Percentiles rank a stretch among this genome's conserved stretches.
These are phyloP conservation scores for Halcyon smyrnensis DNA, from an alignment of 2,797 vertebrate genomes.

Conservation along the genomic window DNA sequence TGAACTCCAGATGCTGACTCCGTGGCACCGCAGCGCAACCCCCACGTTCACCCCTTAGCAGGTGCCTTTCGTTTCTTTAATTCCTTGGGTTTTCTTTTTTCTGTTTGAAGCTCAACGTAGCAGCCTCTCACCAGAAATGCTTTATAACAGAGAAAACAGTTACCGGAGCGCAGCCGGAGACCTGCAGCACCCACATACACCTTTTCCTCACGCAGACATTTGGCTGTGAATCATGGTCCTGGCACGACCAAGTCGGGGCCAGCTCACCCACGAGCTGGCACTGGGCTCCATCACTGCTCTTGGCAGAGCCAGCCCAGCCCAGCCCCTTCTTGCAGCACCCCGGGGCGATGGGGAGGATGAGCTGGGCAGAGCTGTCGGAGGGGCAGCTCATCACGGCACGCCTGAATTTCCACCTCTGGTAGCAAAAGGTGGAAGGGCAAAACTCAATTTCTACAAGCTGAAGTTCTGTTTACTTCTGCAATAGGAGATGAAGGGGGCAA, in stretches of 20 bases:
- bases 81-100: not conserved
- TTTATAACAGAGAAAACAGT: not conserved
- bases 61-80: not conserved
- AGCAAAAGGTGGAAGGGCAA: slow-evolving; percentile 18
- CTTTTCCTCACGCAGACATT: not conserved
- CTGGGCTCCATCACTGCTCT: not conserved
- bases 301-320: slow-evolving; percentile 3
- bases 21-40: accelerated
- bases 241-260: not conserved
- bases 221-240: not conserved
- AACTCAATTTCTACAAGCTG: not conserved
- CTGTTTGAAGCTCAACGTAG: not conserved
- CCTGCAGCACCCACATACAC: not conserved
- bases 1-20: not conserved
- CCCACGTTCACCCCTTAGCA: not conserved
- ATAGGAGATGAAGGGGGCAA: slow-evolving; percentile 31
- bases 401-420: not conserved
- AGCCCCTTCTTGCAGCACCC: not conserved
- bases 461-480: slow-evolving; percentile 34
- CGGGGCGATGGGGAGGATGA: accelerated
- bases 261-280: not conserved
- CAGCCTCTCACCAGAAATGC: not conserved
- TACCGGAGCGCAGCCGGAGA: accelerated
- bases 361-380: not conserved
- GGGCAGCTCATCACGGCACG: accelerated